Evolutionary conservation across 1,140 invertebrate species (phyloP).

Genomic region (Vollenhovia emeryi): DNA sequence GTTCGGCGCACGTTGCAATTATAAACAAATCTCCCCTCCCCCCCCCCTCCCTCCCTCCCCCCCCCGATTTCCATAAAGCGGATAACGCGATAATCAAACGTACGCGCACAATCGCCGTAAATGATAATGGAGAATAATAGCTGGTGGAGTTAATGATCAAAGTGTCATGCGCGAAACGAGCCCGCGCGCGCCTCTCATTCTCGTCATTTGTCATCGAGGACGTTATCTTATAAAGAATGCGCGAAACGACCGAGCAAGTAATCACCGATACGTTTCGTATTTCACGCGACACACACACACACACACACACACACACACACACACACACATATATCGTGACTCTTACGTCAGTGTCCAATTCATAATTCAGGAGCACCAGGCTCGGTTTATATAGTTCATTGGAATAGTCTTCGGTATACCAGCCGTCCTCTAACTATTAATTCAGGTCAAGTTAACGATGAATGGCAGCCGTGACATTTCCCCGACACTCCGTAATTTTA

Average conservation of each 20-base stretch:
- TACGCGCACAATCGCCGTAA: neutral
- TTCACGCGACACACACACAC: neutral
- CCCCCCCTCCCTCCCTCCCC: no score
- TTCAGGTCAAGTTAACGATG: slow-evolving; percentile 10
- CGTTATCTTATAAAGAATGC: neutral
- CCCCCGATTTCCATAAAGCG: neutral
- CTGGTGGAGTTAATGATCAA: neutral
- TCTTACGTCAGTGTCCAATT: slow-evolving; percentile 12
- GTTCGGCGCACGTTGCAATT: neutral
- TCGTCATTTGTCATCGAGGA: neutral
- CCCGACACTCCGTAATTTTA: neutral
- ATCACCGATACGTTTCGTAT: neutral
- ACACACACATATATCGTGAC: neutral
- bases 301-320: no score
- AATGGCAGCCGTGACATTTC: neutral
- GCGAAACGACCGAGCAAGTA: slow-evolving; percentile 3
- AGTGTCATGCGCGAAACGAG: neutral
- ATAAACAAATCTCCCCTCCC: neutral
- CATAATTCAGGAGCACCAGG: slow-evolving; percentile 15
- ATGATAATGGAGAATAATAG: neutral
- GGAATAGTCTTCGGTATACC: neutral
- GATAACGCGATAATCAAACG: neutral
- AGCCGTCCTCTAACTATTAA: neutral
- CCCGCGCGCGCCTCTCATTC: neutral
- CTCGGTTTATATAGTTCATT: slow-evolving; percentile 17